Percentiles rank a stretch among this genome's conserved stretches.
phyloP scores from a whole-genome alignment of 2,888 invertebrate genomes.

The Nomada goodeniana region DNA sequence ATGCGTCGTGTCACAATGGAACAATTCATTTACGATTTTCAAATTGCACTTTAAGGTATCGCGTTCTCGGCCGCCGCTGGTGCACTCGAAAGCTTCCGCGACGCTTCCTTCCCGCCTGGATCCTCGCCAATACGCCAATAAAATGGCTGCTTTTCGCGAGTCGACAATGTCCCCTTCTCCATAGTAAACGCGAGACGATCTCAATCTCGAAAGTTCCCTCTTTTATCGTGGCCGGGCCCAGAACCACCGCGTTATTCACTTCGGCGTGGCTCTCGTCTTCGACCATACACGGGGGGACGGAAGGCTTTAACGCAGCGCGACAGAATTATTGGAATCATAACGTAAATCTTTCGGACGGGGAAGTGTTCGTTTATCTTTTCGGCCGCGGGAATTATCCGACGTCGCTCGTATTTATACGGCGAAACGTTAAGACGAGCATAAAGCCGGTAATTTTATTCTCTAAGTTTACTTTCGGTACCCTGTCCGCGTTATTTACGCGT shows the following conservation, averaged over 20 bases:
- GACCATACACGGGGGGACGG: slow-evolving; percentile 41
- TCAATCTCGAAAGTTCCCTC: slow-evolving; percentile 61
- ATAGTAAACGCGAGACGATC: slow-evolving; percentile 60
- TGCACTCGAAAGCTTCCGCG: slow-evolving; percentile 52
- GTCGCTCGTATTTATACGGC: slow-evolving; percentile 43
- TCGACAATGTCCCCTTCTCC: slow-evolving; percentile 72
- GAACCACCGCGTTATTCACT: slow-evolving; percentile 53
- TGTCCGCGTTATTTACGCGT: slow-evolving; percentile 26
- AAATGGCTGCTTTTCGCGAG: slow-evolving; percentile 73
- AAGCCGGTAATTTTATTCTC: slow-evolving; percentile 51
- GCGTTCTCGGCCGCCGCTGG: slow-evolving; percentile 46
- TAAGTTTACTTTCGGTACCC: slow-evolving; percentile 40
- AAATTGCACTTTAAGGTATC: slow-evolving; percentile 75
- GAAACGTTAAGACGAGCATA: slow-evolving; percentile 52
- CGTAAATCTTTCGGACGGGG: slow-evolving; percentile 64
- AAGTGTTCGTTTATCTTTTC: slow-evolving; percentile 61
- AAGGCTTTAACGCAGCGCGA: slow-evolving; percentile 57
- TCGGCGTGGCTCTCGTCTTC: slow-evolving; percentile 31
- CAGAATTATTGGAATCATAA: slow-evolving; percentile 71
- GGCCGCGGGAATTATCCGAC: slow-evolving; percentile 50
- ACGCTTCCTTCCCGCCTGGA: slow-evolving; percentile 71
- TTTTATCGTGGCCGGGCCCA: slow-evolving; percentile 57
- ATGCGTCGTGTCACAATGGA: slow-evolving; percentile 16
- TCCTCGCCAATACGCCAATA: slow-evolving; percentile 76
- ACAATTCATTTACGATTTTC: slow-evolving; percentile 72